phyloP scores from a whole-genome alignment of 2,797 vertebrate species.

The Gymnoscopelus braueri region DNA sequence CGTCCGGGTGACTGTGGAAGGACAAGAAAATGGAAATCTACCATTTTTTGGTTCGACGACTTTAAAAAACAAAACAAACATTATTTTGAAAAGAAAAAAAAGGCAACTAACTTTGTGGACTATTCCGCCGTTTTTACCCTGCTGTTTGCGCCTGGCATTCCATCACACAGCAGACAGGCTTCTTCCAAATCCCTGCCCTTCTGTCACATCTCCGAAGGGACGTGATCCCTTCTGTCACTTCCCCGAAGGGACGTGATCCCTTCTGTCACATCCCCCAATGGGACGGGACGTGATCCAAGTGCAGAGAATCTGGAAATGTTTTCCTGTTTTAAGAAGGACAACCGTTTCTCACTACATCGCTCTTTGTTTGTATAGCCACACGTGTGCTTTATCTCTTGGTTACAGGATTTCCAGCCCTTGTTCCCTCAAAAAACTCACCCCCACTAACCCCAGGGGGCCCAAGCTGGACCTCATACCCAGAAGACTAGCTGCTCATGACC shows the following conservation, averaged over 20 bases:
- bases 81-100: slow-evolving; percentile 33
- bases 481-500: slow-evolving; percentile 53
- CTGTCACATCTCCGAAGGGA: slow-evolving; percentile 11
- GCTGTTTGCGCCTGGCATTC: slow-evolving; percentile 23
- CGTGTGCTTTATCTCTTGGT: slow-evolving; percentile 73
- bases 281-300: slow-evolving; percentile 19
- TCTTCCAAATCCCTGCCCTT: slow-evolving; percentile 41
- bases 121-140: slow-evolving; percentile 34
- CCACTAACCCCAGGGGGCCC: slow-evolving; percentile 6
- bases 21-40: slow-evolving; percentile 28
- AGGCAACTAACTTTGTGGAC: slow-evolving; percentile 57
- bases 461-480: slow-evolving; percentile 50
- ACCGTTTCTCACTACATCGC: slow-evolving; percentile 33
- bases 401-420: slow-evolving; percentile 53
- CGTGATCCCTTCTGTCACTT: slow-evolving; percentile 30
- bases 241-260: slow-evolving; percentile 11
- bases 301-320: slow-evolving; percentile 19
- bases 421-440: not conserved
- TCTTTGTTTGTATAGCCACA: slow-evolving; percentile 54
- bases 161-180: slow-evolving; percentile 35
- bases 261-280: slow-evolving; percentile 19
- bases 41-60: slow-evolving; percentile 8
- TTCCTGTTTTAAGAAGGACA: slow-evolving; percentile 30
- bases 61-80: slow-evolving; percentile 36
- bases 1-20: slow-evolving; percentile 20